Percentiles rank a stretch among this genome's conserved stretches.
phyloP scores from a whole-genome alignment of 2,888 invertebrate genomes.

The Euclidia mi region DNA sequence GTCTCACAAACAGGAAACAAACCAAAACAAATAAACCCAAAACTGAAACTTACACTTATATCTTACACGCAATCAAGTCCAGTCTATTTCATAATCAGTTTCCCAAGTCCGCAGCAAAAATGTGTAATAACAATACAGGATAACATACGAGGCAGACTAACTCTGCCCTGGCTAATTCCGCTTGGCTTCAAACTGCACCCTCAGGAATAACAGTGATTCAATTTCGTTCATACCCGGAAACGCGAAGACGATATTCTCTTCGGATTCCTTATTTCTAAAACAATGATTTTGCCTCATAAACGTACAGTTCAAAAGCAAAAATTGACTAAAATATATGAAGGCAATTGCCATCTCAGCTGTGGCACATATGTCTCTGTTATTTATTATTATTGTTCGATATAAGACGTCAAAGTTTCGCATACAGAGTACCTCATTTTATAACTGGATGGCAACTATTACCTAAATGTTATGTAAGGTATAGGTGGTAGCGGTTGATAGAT shows the following conservation, averaged over 20 bases:
- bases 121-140: constrained; percentile 51
- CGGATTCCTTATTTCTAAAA: background rate
- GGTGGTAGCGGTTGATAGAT: constrained; percentile 18
- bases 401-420: constrained; percentile 83
- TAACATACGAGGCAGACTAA: constrained; percentile 55
- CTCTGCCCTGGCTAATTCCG: constrained; percentile 64
- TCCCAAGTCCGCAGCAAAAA: constrained; percentile 1
- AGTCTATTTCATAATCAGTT: constrained; percentile 8
- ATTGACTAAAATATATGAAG: constrained; percentile 33
- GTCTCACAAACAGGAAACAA: no score
- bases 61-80: background rate
- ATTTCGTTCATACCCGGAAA: constrained; percentile 1
- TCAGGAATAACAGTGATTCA: background rate
- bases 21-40: no score
- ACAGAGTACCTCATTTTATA: constrained; percentile 81
- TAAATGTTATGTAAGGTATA: constrained; percentile 32
- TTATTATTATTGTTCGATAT: constrained; percentile 81
- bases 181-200: constrained; percentile 28
- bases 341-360: constrained; percentile 53
- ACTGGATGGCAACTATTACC: constrained; percentile 71
- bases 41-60: no score
- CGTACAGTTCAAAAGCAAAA: constrained; percentile 27
- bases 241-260: background rate
- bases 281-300: constrained; percentile 15
- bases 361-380: constrained; percentile 72